Evolutionary conservation across 2,113 vertebrate genomes (phyloP), one percentile per base, ranked within the genome.

Genomic region (Otocyon megalotis): DNA sequence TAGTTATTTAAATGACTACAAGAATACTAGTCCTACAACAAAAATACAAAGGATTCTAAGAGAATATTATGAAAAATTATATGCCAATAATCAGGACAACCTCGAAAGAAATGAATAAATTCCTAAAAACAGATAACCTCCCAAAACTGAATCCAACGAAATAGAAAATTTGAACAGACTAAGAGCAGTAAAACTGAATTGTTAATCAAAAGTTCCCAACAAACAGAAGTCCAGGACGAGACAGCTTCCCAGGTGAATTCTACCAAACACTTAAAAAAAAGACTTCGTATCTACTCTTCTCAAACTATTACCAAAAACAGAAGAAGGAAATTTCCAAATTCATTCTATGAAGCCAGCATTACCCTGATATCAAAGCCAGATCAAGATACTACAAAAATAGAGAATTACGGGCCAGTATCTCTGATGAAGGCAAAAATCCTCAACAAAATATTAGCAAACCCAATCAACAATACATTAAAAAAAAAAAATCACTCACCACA

Each of bases 1-100:
- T 79, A 81, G 28, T 69, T 63, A 88, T 26, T 93, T 93, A 91
- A 97, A 90, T 80, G 72, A 85, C 54, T 81, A 28, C 1, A 90
- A 43, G 30, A 76, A 76, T 86, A 37, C n/a, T 87, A 82, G 50
- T 90, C 30, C n/a, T 77, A n/a, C 63, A 76, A 54, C 26, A 62
- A 72, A 76, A 32, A 79, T 19, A 79, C 13, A 32, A 54, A 79
- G 48, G 76, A 79, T 32, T 79, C 4, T 79, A 53, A 54, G 69
- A 43, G 28, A 32, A 19, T 53, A 16, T 32, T 50, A 77, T 77
- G 43, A 77, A 77, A 74, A 77, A 50, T 9, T 30, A 17, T 77
- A 77, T 30, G 26, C 43, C 74, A 50, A 50, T 26, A 50, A 50
- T 50, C 5, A 16, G 26, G 74, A 77, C 74, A 50, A 30, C 26